Evolutionary conservation across 2,888 invertebrate species (phyloP).

Genomic region (Fragum sueziense): DNA sequence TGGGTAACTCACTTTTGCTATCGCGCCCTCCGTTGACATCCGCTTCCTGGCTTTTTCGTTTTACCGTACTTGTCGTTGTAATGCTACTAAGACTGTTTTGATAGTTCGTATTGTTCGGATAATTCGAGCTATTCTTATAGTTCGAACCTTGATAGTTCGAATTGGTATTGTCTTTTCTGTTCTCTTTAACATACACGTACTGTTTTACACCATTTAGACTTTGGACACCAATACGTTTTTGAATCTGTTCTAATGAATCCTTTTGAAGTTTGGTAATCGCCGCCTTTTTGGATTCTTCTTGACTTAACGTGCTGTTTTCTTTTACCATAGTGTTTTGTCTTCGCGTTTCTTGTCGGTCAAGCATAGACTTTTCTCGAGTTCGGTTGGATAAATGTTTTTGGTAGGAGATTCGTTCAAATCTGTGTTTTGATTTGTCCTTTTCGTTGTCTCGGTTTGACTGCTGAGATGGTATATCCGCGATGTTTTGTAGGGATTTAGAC

Average conservation of each 20-base stretch:
- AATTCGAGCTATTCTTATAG: too few relatives aligned
- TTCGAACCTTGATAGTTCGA: too few relatives aligned
- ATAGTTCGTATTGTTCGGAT: neutral
- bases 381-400: constrained; percentile 61
- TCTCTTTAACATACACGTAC: constrained; percentile 11
- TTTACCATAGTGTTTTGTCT: constrained; percentile 27
- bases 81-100: constrained; percentile 9
- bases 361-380: constrained; percentile 11
- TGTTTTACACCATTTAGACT: constrained; percentile 6
- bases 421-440: constrained; percentile 51
- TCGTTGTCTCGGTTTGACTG: constrained; percentile 27
- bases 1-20: constrained; percentile 49
- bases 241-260: constrained; percentile 16
- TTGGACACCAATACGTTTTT: constrained; percentile 6
- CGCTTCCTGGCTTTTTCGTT: constrained; percentile 7
- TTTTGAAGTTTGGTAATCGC: constrained; percentile 16
- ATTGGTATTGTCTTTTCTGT: constrained; percentile 20
- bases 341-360: constrained; percentile 3
- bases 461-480: constrained; percentile 14
- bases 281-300: constrained; percentile 1
- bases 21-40: constrained; percentile 7
- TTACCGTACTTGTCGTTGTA: constrained; percentile 1
- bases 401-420: constrained; percentile 68
- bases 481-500: constrained; percentile 67
- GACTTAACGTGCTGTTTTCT: constrained; percentile 7